Evolutionary conservation across 2,113 vertebrate species (phyloP).

Genomic region (Kryptolebias marmoratus): DNA sequence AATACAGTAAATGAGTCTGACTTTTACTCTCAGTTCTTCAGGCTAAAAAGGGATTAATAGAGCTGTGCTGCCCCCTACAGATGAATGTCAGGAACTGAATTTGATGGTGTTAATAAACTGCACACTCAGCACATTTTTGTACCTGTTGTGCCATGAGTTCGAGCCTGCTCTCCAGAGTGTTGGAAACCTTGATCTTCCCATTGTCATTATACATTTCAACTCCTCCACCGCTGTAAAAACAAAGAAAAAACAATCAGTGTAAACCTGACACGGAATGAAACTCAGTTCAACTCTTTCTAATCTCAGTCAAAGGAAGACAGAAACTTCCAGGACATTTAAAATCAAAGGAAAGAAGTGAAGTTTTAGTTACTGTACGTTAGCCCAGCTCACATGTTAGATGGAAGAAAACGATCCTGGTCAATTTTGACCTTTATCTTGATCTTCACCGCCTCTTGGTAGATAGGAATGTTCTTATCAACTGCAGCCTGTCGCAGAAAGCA

Average conservation of each 20-base stretch:
- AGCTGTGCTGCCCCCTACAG: constrained; percentile 53
- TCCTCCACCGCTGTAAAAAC: constrained; percentile 85
- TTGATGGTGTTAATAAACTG: not conserved
- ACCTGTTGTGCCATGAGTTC: constrained; percentile 95
- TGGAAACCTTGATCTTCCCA: constrained; percentile 92
- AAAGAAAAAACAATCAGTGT: not conserved
- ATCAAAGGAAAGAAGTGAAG: not conserved
- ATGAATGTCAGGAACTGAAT: constrained; percentile 13
- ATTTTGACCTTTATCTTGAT: constrained; percentile 85
- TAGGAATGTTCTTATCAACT: constrained; percentile 85
- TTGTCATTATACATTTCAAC: constrained; percentile 90
- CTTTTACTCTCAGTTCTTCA: too few relatives aligned
- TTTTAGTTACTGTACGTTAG: not conserved
- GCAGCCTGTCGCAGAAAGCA: constrained; percentile 78
- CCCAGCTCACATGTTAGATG: constrained; percentile 88
- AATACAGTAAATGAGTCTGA: too few relatives aligned
- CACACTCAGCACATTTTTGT: not conserved
- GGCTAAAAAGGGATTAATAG: not conserved
- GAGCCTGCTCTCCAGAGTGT: constrained; percentile 91
- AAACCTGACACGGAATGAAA: not conserved
- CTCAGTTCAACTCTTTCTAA: too few relatives aligned
- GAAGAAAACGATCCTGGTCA: constrained; percentile 87
- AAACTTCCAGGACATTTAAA: not conserved
- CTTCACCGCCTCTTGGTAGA: constrained; percentile 90
- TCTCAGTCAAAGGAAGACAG: not conserved